Percentiles rank a stretch among this genome's conserved stretches.
Conservation (phyloP, 2,888 invertebrate species). For the Calephelis perditalis region DNA sequence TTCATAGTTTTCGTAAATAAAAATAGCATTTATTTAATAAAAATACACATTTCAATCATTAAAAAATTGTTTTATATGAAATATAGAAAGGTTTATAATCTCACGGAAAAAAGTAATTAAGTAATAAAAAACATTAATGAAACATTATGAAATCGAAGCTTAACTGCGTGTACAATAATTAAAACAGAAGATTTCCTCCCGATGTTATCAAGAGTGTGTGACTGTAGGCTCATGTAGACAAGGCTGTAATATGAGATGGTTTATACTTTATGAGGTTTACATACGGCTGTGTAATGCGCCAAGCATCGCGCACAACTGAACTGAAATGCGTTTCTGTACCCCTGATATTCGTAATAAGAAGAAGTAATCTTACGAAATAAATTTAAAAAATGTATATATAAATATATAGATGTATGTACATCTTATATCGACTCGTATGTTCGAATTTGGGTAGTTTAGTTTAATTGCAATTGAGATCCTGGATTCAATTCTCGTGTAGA, state of each 20-base stretch:
- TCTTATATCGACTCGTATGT: too few species aligned
- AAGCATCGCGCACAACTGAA: constrained; percentile 14
- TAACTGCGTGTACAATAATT: constrained; percentile 14
- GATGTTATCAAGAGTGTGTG: constrained; percentile 44
- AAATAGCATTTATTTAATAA: too few species aligned
- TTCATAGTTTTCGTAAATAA: too few species aligned
- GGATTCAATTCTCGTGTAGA: neutral
- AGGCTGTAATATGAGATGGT: constrained; percentile 54
- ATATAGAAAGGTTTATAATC: neutral
- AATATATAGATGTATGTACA: too few species aligned
- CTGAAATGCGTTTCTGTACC: too few species aligned
- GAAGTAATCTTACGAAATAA: too few species aligned
- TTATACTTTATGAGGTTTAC: constrained; percentile 35
- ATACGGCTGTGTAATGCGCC: constrained; percentile 25
- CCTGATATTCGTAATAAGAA: too few species aligned
- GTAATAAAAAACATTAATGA: constrained; percentile 14
- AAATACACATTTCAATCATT: too few species aligned
- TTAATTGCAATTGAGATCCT: too few species aligned
- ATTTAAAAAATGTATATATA: too few species aligned
- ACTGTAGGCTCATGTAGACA: constrained; percentile 54
- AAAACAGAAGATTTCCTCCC: constrained; percentile 16
- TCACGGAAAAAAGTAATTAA: constrained; percentile 8
- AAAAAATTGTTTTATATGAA: neutral
- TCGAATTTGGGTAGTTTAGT: too few species aligned
- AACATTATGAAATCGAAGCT: constrained; percentile 15